phyloP scores from a whole-genome alignment of 2,113 vertebrate genomes.

The Dryoscopus gambensis region DNA sequence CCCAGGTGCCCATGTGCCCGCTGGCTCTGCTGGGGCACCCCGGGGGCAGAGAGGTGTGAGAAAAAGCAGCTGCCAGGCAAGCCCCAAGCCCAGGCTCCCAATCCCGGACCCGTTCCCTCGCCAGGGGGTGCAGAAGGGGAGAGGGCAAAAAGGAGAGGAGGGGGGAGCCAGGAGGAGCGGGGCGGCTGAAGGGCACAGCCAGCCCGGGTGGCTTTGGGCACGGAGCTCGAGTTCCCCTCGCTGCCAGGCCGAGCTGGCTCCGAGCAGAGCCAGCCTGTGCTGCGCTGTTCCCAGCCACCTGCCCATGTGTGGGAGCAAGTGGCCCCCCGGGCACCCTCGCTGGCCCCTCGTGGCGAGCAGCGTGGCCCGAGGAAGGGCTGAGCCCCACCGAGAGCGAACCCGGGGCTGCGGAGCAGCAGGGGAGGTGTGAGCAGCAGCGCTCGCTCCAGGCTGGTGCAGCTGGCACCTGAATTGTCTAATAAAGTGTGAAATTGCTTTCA shows the following conservation, averaged over 20 bases:
- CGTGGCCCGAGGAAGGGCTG: background rate
- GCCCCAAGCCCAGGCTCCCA: background rate
- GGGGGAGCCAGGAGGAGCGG: background rate
- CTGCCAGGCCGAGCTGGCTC: background rate
- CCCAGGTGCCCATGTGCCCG: background rate
- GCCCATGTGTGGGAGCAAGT: background rate
- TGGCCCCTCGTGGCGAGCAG: background rate
- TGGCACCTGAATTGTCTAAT: constrained; percentile 72
- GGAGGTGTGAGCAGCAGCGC: background rate
- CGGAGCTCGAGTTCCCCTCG: accelerated
- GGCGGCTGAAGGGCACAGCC: background rate
- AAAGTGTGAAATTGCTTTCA: constrained; percentile 80
- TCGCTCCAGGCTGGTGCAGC: constrained; percentile 18
- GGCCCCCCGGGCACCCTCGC: accelerated
- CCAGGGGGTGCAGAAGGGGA: accelerated
- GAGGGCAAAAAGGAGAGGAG: background rate
- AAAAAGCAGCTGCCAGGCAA: background rate
- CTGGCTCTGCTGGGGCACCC: background rate
- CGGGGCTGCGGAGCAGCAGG: background rate
- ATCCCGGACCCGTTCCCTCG: accelerated
- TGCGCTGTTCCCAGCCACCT: background rate
- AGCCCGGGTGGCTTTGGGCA: accelerated
- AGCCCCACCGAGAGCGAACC: accelerated
- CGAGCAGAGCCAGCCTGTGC: background rate
- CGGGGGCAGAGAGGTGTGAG: background rate